Conservation (phyloP, 1,140 invertebrate species). For the Homalodisca vitripennis region DNA sequence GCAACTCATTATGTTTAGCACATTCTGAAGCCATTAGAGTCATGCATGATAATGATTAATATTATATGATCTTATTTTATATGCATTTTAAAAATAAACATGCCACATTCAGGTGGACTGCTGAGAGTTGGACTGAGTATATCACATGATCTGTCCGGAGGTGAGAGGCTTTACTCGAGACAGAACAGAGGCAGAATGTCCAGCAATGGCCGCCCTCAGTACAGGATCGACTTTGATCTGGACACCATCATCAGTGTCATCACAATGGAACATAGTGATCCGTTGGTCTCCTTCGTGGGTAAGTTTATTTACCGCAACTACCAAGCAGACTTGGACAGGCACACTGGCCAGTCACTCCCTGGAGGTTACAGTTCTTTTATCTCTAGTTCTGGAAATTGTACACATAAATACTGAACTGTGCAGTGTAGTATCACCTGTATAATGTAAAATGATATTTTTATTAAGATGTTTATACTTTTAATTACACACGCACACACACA, state of each 20-base stretch:
- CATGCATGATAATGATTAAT: too few species aligned
- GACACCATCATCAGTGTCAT: slow-evolving; percentile 36
- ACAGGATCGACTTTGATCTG: slow-evolving; percentile 5
- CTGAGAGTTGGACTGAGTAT: too few species aligned
- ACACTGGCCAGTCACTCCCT: not conserved
- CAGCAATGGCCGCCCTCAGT: slow-evolving; percentile 1
- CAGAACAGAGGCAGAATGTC: slow-evolving; percentile 11
- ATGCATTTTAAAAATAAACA: too few species aligned
- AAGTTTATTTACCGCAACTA: not conserved
- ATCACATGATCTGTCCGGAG: too few species aligned
- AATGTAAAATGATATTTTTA: not conserved
- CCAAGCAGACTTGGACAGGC: too few species aligned
- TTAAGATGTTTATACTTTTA: too few species aligned
- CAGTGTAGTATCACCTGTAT: not conserved
- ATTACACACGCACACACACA: not conserved
- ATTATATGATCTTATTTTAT: too few species aligned
- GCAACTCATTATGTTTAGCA: too few species aligned
- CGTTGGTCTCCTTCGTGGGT: slow-evolving; percentile 35
- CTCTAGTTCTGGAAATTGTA: not conserved
- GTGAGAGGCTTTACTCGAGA: too few species aligned
- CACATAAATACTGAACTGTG: not conserved
- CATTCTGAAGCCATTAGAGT: too few species aligned
- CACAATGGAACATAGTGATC: slow-evolving; percentile 31
- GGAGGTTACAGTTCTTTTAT: not conserved
- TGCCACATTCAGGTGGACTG: too few species aligned